Conservation (phyloP, 2,888 invertebrate genomes). For the Rhimphoctona megacephalus region DNA sequence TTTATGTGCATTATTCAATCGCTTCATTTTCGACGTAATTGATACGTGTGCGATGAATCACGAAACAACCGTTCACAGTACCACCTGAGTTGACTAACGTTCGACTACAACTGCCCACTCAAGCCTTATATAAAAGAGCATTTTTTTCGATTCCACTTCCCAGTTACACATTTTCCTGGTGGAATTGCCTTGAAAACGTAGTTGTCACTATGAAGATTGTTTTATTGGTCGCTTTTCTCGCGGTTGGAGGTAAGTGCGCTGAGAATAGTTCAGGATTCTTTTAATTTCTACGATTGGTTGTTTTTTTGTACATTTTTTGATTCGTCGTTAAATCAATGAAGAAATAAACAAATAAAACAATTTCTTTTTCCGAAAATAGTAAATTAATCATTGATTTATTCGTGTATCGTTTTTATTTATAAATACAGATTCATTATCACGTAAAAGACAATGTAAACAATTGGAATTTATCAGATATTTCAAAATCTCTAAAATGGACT, state of each 20-base stretch:
- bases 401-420: no score
- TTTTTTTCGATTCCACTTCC: not conserved
- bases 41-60: constrained; percentile 5
- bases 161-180: constrained; percentile 5
- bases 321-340: no score
- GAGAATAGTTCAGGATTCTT: no score
- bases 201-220: constrained; percentile 19
- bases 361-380: no score
- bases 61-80: not conserved
- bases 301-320: no score
- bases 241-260: constrained; percentile 47
- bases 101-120: not conserved
- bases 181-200: not conserved
- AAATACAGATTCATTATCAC: not conserved
- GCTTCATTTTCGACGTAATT: not conserved
- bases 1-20: not conserved
- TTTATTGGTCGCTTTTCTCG: constrained; percentile 33
- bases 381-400: no score
- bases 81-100: constrained; percentile 6
- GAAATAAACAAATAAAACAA: no score
- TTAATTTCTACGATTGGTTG: no score
- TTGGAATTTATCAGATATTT: no score
- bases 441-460: not conserved
- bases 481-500: no score
- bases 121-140: constrained; percentile 8